Base-by-base conservation (phyloP, 2,888 invertebrate genomes). In the Drosophila hamatofila region DNA sequence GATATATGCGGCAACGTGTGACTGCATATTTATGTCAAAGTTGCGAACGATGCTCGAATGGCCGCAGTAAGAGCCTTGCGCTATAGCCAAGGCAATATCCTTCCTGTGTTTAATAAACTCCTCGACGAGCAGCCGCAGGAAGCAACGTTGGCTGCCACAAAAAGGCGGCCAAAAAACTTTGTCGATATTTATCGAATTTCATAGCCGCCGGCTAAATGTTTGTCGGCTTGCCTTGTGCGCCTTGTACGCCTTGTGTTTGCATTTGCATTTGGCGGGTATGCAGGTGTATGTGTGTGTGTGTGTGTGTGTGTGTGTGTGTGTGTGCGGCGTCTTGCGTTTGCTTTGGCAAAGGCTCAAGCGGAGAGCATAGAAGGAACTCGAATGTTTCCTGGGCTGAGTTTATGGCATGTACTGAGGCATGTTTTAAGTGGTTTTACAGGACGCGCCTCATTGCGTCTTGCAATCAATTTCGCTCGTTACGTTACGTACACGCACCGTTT, bases 341-440 rank as follows among this genome's bases (percentile, higher is more conserved):
- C 61, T 59, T 80, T 75, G 76, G 76, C 58, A 66, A 58, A 59
- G 48, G 62, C 65, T 44, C 58, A 56, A 25, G 46, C 23, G 14
- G 14, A 7, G 23, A 25, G 76, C 69, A 46, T 48, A 21, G 54
- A 39, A 39, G 52, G 37, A 60, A 37, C 55, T 48, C 41, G 46
- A 67, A 58, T 57, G 60, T 55, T 75, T 83, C 73, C 77, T 72
- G 75, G 65, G 57, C 73, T 73, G 78, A 83, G 90, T 89, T 90
- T 91, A 91, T 89, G 88, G 91, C 90, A 91, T 90, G 89, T 85
- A 87, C 90, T 89, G 90, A 90, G 88, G 91, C 90, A 91, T 90
- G 90, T 85, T 90, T 91, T 90, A 91, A 91, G 89, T 91, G 90
- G 86, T 91, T 91, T 91, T 91, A 91, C 91, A 91, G 91, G 91